A percentile compares a stretch with the other conserved stretches of the same genome.
Conservation (phyloP, 2,113 vertebrate species). For the Polyodon spathula region DNA sequence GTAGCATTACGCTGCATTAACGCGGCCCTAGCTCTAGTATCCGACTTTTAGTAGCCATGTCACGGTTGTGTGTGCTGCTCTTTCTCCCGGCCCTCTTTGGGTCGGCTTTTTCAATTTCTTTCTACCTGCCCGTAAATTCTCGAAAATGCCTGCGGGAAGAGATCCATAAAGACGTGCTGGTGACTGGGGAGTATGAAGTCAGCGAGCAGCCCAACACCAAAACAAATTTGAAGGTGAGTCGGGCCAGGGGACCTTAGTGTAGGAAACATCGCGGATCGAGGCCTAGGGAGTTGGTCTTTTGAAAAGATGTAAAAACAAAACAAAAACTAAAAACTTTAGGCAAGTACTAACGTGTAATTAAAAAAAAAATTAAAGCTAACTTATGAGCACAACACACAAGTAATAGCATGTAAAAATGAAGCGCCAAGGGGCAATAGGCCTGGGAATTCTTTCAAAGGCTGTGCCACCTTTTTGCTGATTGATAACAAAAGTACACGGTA, state of each 20-base stretch:
- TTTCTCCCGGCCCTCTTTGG: constrained; percentile 56
- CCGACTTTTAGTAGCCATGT: constrained; percentile 59
- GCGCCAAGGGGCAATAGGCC: too few species aligned
- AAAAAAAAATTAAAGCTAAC: not conserved
- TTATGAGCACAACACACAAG: too few species aligned
- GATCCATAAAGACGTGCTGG: constrained; percentile 91
- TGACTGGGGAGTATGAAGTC: constrained; percentile 90
- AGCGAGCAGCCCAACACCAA: constrained; percentile 74
- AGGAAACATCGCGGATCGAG: not conserved
- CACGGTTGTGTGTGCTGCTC: constrained; percentile 49
- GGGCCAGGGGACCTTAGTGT: not conserved
- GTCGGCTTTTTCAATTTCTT: constrained; percentile 75
- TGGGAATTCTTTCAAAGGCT: too few species aligned
- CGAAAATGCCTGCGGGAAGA: constrained; percentile 91
- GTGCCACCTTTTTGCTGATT: too few species aligned
- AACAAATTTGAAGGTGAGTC: constrained; percentile 79
- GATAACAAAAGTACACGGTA: too few species aligned
- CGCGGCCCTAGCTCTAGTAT: constrained; percentile 10
- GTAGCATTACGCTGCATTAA: constrained; percentile 12
- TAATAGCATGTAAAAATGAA: too few species aligned
- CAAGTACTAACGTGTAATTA: not conserved
- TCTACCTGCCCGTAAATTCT: constrained; percentile 80
- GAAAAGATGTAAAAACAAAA: not conserved
- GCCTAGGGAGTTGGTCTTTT: not conserved
- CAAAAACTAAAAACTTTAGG: not conserved